Evolutionary conservation across 2,888 invertebrate species (phyloP).

Genomic region (Chaetogeoica ovagalla): DNA sequence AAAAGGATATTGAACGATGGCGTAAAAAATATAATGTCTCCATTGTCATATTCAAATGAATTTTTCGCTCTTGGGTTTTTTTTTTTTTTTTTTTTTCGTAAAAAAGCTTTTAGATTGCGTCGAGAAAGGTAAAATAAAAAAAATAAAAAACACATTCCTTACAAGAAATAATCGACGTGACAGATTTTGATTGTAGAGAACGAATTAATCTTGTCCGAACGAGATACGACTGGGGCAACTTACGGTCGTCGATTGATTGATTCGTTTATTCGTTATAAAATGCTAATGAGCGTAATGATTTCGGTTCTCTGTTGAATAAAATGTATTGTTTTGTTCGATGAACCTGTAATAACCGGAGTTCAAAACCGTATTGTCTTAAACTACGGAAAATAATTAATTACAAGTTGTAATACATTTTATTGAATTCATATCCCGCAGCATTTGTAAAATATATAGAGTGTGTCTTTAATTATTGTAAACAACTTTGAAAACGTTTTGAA

Average conservation of each 20-base stretch:
- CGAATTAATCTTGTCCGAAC: slow-evolving; percentile 27
- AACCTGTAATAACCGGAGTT: too few relatives aligned
- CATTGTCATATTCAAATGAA: slow-evolving; percentile 44
- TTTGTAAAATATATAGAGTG: not conserved
- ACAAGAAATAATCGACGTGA: slow-evolving; percentile 43
- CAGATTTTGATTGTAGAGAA: slow-evolving; percentile 35
- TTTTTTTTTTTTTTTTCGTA: slow-evolving; percentile 1
- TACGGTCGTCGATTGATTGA: slow-evolving; percentile 25
- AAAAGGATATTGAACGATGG: slow-evolving; percentile 47
- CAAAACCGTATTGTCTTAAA: slow-evolving; percentile 1
- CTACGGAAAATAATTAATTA: slow-evolving; percentile 1
- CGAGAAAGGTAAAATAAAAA: not conserved
- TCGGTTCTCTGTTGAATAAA: not conserved
- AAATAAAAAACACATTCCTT: slow-evolving; percentile 23
- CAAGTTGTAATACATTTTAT: not conserved
- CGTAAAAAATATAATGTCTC: slow-evolving; percentile 32
- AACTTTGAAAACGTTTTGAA: not conserved
- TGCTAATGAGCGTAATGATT: slow-evolving; percentile 26
- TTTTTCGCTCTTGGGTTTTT: slow-evolving; percentile 17
- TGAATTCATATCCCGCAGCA: not conserved
- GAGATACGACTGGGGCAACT: not conserved
- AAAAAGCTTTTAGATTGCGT: slow-evolving; percentile 41
- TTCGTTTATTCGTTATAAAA: slow-evolving; percentile 34
- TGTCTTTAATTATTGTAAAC: slow-evolving; percentile 18
- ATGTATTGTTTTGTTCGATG: not conserved